Evolutionary conservation across 2,113 vertebrate species (phyloP).

Genomic region (Calypte anna): DNA sequence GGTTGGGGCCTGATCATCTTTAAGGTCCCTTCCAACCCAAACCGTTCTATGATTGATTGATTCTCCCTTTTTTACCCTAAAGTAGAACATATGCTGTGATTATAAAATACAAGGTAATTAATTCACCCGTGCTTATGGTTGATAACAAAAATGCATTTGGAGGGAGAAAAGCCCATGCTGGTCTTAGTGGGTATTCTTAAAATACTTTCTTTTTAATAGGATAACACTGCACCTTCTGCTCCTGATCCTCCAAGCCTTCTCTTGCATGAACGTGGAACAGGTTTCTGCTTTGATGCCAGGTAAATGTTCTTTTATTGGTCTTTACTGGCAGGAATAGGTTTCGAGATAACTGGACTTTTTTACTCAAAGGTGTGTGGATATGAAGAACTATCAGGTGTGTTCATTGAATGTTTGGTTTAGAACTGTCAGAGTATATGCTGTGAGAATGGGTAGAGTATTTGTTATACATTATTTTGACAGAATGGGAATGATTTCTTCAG

Average conservation of each 20-base stretch:
- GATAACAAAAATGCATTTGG: background rate
- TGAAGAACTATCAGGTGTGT: background rate
- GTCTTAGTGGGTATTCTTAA: background rate
- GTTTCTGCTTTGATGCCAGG: conserved; percentile 97
- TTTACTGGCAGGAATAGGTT: background rate
- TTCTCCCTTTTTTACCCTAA: no score
- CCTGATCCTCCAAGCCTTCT: conserved; percentile 79
- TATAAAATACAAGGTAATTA: background rate
- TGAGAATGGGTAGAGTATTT: background rate
- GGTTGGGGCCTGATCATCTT: no score
- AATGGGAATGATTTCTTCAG: background rate
- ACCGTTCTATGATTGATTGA: no score
- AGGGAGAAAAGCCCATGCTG: background rate
- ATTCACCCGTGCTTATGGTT: background rate
- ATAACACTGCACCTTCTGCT: conserved; percentile 72
- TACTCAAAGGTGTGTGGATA: background rate
- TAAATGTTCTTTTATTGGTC: conserved; percentile 61
- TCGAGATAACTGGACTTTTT: background rate
- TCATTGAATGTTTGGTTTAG: background rate
- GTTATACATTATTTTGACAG: background rate
- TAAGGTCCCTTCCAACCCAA: no score
- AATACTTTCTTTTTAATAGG: conserved; percentile 47
- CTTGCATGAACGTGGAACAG: conserved; percentile 84
- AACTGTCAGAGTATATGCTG: background rate
- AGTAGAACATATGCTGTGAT: background rate